phyloP scores from a whole-genome alignment of 2,113 vertebrate genomes.

The Morphnarchus princeps region DNA sequence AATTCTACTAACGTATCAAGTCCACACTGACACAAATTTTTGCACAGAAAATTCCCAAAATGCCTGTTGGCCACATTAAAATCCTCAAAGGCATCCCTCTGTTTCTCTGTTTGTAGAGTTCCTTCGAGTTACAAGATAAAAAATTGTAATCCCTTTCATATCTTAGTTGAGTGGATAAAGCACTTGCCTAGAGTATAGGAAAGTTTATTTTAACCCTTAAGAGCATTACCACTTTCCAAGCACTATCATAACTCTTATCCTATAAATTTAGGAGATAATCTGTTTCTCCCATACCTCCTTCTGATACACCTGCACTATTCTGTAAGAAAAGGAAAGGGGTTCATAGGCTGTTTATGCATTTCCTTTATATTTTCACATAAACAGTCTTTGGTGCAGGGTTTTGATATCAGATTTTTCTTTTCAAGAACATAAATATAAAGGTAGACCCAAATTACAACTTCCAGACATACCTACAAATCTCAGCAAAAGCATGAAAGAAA shows the following conservation, averaged over 20 bases:
- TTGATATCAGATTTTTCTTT: not conserved
- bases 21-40: not conserved
- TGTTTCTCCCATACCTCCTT: not conserved
- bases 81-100: not conserved
- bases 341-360: not conserved
- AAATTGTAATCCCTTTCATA: not conserved
- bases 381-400: not conserved
- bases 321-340: not conserved
- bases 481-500: not conserved
- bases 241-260: not conserved
- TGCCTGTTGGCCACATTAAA: not conserved
- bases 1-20: not conserved
- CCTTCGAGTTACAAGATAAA: not conserved
- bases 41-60: not conserved
- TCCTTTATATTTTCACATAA: not conserved
- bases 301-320: not conserved
- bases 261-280: not conserved
- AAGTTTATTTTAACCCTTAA: not conserved
- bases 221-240: not conserved
- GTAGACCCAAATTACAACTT: not conserved
- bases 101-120: not conserved
- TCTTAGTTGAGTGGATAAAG: not conserved
- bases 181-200: not conserved
- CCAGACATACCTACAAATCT: not conserved
- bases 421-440: not conserved